A percentile compares a stretch with the other conserved stretches of the same genome.
Evolutionary conservation across 2,888 invertebrate genomes (phyloP).

Genomic region (Ectropis crepuscularia): DNA sequence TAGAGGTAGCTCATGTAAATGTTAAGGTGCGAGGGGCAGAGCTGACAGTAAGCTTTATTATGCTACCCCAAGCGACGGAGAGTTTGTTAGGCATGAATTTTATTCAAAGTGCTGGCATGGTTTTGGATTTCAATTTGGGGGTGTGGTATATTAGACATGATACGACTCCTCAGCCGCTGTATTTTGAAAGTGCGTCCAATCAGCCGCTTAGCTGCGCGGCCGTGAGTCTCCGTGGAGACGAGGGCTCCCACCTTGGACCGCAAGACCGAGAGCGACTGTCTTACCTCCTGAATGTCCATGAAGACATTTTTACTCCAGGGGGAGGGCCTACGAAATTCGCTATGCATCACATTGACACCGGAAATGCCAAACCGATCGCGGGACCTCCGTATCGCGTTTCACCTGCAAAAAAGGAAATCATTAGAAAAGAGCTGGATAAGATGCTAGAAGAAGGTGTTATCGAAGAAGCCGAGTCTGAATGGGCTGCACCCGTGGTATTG

Average conservation of each 20-base stretch:
- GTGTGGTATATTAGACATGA: not conserved
- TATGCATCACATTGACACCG: not conserved
- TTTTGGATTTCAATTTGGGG: constrained; percentile 2
- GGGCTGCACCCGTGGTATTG: too few species aligned
- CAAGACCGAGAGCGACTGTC: not conserved
- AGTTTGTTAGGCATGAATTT: constrained; percentile 1
- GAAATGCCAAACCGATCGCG: not conserved
- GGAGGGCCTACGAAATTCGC: constrained; percentile 6
- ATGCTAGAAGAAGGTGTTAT: too few species aligned
- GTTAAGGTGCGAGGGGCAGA: not conserved
- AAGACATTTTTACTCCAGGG: constrained; percentile 22
- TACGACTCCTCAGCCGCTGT: not conserved
- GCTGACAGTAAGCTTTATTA: not conserved
- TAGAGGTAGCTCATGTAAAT: constrained; percentile 7
- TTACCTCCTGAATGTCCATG: constrained; percentile 11
- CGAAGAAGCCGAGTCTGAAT: too few species aligned
- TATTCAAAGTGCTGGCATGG: constrained; percentile 1
- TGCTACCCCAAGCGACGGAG: not conserved
- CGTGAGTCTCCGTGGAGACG: not conserved
- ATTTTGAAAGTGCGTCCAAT: not conserved
- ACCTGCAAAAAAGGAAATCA: not conserved
- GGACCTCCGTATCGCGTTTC: constrained; percentile 4
- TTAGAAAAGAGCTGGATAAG: not conserved
- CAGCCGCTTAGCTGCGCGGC: not conserved
- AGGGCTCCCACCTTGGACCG: not conserved